Evolutionary conservation across 2,888 invertebrate genomes (phyloP).

Genomic region (Automeris io): DNA sequence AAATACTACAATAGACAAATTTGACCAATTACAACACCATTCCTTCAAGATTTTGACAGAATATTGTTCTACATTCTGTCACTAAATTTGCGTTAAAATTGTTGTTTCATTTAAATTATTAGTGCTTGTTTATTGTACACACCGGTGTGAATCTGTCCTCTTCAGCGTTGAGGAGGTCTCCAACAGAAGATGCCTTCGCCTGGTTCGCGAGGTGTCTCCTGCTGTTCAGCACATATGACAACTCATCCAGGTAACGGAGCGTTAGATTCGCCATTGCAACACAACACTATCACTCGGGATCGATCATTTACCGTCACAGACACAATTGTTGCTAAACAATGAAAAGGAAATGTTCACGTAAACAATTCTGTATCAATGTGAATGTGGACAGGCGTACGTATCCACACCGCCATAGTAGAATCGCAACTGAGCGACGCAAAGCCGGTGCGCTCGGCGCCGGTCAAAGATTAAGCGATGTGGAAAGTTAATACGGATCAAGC

Average conservation of each 20-base stretch:
- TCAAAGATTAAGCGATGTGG: conserved; percentile 12
- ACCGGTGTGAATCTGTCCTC: conserved; percentile 64
- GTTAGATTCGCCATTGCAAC: conserved; percentile 64
- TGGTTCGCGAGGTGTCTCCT: conserved; percentile 57
- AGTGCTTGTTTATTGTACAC: conserved; percentile 20
- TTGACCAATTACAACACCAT: too few relatives aligned
- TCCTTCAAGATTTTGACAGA: too few relatives aligned
- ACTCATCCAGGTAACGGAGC: conserved; percentile 70
- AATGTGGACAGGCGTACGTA: conserved; percentile 19
- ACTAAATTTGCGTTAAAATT: neutral
- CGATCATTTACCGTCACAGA: conserved; percentile 29
- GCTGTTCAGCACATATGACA: conserved; percentile 67
- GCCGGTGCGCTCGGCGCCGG: conserved; percentile 17
- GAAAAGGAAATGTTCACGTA: conserved; percentile 39
- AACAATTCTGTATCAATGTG: conserved; percentile 26
- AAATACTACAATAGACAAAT: too few relatives aligned
- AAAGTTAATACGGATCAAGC: conserved; percentile 1
- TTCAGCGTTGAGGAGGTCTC: conserved; percentile 64
- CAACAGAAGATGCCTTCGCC: conserved; percentile 69
- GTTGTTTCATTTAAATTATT: neutral
- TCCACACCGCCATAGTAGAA: conserved; percentile 34
- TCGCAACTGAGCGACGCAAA: conserved; percentile 32
- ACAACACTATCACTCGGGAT: conserved; percentile 27
- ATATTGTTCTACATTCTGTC: too few relatives aligned
- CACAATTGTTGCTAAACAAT: conserved; percentile 26